Evolutionary conservation across 1,140 invertebrate genomes (phyloP), one percentile per base, ranked within the genome.

Genomic region (Lepidurus couesii): DNA sequence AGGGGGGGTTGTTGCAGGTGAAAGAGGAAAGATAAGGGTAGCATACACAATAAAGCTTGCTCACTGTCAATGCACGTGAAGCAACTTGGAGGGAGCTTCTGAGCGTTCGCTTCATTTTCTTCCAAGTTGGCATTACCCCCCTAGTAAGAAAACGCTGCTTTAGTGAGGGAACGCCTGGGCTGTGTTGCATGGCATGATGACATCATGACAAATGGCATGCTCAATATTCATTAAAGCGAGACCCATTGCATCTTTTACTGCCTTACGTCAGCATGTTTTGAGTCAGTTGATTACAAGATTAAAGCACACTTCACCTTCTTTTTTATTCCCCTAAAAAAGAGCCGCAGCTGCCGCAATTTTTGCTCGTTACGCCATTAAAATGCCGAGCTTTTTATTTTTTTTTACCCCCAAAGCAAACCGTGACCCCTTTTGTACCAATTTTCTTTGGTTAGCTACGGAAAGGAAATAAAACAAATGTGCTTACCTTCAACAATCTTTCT

Each of bases 201-300:
- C 53, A 65, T 65, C 53, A 65, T 65, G 53, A 65, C 53, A 65
- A 65, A 65, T 65, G 53, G 53, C 53, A 65, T 65, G 53, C 21
- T 65, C 53, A 65, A 65, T 65, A 65, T 65, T 65, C 53, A 65
- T 65, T 65, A 65, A 65, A 65, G 13, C 53, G 21, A 65, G 21
- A 65, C 53, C 21, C 53, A 16, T 65, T 65, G 53, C 53, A 65
- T 65, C 53, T 65, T 65, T 65, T 65, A 16, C 13, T 65, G 53
- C 13, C 8, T 21, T 65, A 21, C 53, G 53, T 65, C 53, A 65
- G 53, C 53, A 21, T n/a, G 53, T 65, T 65, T 65, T 65, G n/a
- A 21, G 53, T 65, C 21, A 65, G 16, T 65, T 65, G 53, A 65
- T 65, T 65, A 65, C 53, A 65, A 65, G 53, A 65, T 65, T 65